These are phyloP conservation scores for Chloroceryle inda DNA, from an alignment of 2,797 vertebrate genomes.

Conservation along the genomic window DNA sequence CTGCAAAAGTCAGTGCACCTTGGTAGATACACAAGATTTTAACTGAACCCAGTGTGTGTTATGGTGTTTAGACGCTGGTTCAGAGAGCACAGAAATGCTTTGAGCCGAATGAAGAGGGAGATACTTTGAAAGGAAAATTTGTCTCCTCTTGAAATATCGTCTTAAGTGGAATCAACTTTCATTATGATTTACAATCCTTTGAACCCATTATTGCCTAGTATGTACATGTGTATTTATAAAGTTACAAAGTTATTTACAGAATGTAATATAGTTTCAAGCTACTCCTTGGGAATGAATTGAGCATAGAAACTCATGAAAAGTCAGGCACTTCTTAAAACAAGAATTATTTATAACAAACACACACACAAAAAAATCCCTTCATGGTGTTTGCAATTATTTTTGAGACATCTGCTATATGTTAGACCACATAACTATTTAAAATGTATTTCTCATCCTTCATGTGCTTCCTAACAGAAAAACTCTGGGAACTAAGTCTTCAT, in stretches of 20 bases:
- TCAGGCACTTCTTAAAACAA: constrained; percentile 27
- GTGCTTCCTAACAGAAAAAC: background rate
- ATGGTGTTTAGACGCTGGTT: background rate
- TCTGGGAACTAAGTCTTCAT: background rate
- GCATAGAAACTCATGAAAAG: background rate
- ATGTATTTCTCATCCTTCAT: background rate
- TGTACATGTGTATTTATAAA: background rate
- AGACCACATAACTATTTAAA: background rate
- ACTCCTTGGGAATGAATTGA: background rate
- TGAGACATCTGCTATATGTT: background rate
- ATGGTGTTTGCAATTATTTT: background rate
- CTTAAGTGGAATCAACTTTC: background rate
- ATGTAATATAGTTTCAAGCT: background rate
- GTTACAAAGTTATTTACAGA: constrained; percentile 25
- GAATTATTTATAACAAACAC: background rate
- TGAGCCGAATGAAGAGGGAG: background rate
- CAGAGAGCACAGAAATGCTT: background rate
- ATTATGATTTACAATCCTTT: background rate
- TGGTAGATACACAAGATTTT: background rate
- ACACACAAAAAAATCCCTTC: background rate
- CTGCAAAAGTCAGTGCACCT: background rate
- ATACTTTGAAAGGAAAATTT: background rate
- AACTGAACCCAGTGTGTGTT: background rate
- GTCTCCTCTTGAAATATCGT: background rate
- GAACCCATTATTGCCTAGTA: background rate